phyloP scores from a whole-genome alignment of 2,113 vertebrate genomes.

The Oriolus oriolus region DNA sequence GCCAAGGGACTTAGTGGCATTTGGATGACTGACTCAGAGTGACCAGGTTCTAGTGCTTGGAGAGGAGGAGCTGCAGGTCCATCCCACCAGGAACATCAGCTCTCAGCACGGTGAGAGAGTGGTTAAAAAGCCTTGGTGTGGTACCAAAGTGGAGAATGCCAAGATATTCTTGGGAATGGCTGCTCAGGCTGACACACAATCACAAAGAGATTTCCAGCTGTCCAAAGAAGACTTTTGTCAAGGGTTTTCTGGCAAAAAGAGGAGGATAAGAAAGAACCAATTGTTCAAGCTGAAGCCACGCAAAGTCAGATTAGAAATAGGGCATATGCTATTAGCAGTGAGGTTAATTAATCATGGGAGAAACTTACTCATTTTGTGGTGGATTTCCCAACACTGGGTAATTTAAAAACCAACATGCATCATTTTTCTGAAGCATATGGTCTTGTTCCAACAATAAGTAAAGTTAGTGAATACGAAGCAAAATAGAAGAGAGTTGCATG shows the following conservation, averaged over 20 bases:
- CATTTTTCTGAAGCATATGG: not conserved
- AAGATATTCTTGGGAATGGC: not conserved
- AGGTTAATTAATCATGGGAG: not conserved
- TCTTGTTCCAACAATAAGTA: not conserved
- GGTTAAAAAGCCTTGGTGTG: not conserved
- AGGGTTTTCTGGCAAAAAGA: not conserved
- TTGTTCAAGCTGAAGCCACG: not conserved
- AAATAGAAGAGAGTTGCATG: not conserved
- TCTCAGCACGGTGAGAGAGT: not conserved
- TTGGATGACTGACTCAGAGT: not conserved
- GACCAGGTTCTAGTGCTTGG: not conserved
- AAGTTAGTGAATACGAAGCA: not conserved
- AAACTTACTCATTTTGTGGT: not conserved
- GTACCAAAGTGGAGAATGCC: not conserved
- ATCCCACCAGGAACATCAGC: not conserved
- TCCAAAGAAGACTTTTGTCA: not conserved
- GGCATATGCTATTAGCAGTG: not conserved
- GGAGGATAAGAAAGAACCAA: not conserved
- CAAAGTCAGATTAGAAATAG: not conserved
- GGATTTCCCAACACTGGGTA: not conserved
- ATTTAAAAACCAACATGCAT: not conserved
- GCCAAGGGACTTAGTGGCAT: not conserved
- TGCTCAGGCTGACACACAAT: not conserved
- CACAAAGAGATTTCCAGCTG: not conserved
- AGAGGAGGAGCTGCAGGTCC: not conserved